A percentile compares a stretch with the other conserved stretches of the same genome.
Evolutionary conservation across 2,888 invertebrate genomes (phyloP).

Genomic region (Polydrusus pterygomalis): DNA sequence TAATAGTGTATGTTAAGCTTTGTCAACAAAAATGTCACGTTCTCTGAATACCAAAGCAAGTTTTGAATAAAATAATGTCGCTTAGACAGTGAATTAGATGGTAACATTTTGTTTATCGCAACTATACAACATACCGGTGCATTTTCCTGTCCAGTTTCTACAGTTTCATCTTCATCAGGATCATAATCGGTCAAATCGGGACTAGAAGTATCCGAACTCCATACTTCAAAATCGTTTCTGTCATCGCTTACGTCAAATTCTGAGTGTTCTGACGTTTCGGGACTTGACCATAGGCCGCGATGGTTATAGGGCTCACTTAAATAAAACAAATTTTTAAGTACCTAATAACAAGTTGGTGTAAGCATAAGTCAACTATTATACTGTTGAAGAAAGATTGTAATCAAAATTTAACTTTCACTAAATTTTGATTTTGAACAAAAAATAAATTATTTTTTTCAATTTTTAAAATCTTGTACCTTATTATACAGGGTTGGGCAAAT

Average conservation of each 20-base stretch:
- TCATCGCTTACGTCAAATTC: conserved; percentile 28
- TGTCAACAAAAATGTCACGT: too few species aligned
- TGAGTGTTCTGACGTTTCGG: conserved; percentile 20
- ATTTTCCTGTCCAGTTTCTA: not conserved
- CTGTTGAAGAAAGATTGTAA: too few species aligned
- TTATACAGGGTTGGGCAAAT: too few species aligned
- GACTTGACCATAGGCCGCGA: not conserved
- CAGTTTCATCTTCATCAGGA: not conserved
- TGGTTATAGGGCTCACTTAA: not conserved
- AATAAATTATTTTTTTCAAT: too few species aligned
- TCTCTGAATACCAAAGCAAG: too few species aligned
- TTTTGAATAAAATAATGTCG: too few species aligned
- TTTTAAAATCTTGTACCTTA: too few species aligned
- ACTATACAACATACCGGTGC: not conserved
- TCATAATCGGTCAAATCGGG: conserved; percentile 3
- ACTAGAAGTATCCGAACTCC: conserved; percentile 31
- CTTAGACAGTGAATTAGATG: not conserved
- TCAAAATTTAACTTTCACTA: too few species aligned
- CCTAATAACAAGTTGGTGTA: too few species aligned
- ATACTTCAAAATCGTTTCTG: conserved; percentile 17
- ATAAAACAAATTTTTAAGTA: not conserved
- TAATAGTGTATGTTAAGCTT: too few species aligned
- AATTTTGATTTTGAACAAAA: too few species aligned
- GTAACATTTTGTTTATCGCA: not conserved
- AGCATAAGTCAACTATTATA: too few species aligned